Conservation (phyloP, 2,113 vertebrate genomes). For the Maccullochella peelii region DNA sequence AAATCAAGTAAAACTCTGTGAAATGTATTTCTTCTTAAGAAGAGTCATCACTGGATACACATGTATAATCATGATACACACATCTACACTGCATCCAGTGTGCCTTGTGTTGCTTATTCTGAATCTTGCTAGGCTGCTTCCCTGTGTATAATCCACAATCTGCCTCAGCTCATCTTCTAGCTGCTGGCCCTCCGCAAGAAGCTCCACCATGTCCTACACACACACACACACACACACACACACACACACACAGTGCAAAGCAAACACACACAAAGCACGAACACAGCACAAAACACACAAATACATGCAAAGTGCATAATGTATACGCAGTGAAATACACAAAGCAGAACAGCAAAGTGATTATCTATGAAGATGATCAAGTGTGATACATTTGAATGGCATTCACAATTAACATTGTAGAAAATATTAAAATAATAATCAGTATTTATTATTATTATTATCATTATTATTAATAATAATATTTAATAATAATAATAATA, state of each 20-base stretch:
- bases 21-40: not conserved
- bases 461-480: too few relatives aligned
- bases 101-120: conserved; percentile 54
- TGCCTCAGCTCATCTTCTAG: conserved; percentile 68
- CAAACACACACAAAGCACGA: conserved; percentile 35
- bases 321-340: conserved; percentile 29
- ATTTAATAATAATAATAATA: too few relatives aligned
- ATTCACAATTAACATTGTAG: not conserved
- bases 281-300: conserved; percentile 31
- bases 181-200: conserved; percentile 56
- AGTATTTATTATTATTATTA: too few relatives aligned
- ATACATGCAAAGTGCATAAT: conserved; percentile 29
- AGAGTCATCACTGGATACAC: conserved; percentile 6
- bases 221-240: conserved; percentile 51
- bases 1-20: conserved; percentile 4
- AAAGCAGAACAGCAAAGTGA: conserved; percentile 7
- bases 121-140: conserved; percentile 63
- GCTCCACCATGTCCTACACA: conserved; percentile 67
- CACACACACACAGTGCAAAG: conserved; percentile 54
- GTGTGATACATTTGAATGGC: not conserved
- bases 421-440: not conserved
- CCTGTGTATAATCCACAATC: conserved; percentile 58
- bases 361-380: not conserved
- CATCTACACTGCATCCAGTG: conserved; percentile 61
- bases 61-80: conserved; percentile 60